These are phyloP conservation scores for Hyperopisus bebe DNA, from an alignment of 2,113 vertebrate species.

Conservation along the genomic window DNA sequence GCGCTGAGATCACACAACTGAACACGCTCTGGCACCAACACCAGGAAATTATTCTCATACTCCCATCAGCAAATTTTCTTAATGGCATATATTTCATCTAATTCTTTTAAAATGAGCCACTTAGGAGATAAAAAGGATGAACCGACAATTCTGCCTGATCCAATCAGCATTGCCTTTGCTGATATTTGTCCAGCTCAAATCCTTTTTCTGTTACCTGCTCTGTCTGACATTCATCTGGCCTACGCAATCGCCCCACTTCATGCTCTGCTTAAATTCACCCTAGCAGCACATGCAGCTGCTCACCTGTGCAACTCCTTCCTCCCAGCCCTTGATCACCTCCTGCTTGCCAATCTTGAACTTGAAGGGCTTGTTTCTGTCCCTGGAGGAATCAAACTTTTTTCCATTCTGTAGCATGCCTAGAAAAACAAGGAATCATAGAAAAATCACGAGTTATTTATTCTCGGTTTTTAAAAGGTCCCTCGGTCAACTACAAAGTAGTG, in stretches of 20 bases:
- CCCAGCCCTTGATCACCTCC: slow-evolving; percentile 98
- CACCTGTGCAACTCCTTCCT: slow-evolving; percentile 94
- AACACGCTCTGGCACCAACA: neutral
- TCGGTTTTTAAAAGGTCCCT: neutral
- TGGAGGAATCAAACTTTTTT: slow-evolving; percentile 97
- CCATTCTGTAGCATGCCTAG: slow-evolving; percentile 96
- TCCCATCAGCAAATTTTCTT: neutral
- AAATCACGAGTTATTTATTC: neutral
- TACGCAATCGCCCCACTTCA: neutral
- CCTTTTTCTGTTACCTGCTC: neutral
- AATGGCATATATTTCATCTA: neutral
- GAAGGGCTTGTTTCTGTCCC: slow-evolving; percentile 98
- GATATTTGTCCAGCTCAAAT: neutral
- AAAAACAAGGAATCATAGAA: slow-evolving; percentile 35
- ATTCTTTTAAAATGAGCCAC: neutral
- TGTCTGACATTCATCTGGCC: neutral
- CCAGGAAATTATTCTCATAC: neutral
- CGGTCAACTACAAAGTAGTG: neutral
- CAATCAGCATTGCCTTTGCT: neutral
- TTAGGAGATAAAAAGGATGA: neutral
- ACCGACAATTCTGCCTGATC: neutral
- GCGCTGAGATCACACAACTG: neutral
- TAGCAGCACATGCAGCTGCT: neutral
- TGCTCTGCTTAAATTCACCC: neutral
- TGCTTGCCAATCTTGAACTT: slow-evolving; percentile 89